These are phyloP conservation scores for Acipenser ruthenus DNA, from an alignment of 2,797 vertebrate species.

Conservation along the genomic window DNA sequence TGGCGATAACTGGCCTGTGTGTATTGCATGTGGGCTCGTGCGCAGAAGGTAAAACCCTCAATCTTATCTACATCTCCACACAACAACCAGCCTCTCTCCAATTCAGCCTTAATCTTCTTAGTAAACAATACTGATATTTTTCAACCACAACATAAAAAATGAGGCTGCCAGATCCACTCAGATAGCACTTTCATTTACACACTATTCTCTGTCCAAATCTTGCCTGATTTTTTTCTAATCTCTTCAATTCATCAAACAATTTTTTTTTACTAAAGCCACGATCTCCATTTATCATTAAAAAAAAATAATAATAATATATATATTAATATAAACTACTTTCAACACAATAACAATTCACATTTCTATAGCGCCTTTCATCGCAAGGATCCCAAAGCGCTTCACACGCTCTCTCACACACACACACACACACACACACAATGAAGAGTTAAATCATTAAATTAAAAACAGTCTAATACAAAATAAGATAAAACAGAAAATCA, in stretches of 20 bases:
- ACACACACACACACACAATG: too few species aligned
- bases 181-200: slow-evolving; percentile 83
- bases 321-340: too few species aligned
- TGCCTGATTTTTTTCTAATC: slow-evolving; percentile 69
- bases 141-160: slow-evolving; percentile 70
- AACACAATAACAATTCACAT: too few species aligned
- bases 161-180: slow-evolving; percentile 66
- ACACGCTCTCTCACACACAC: too few species aligned
- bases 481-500: too few species aligned
- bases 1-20: slow-evolving; percentile 75
- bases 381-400: too few species aligned
- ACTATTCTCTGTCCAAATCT: slow-evolving; percentile 72
- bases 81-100: slow-evolving; percentile 96
- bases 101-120: slow-evolving; percentile 96
- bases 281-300: neutral
- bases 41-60: slow-evolving; percentile 72
- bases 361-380: too few species aligned
- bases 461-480: too few species aligned
- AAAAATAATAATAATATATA: too few species aligned
- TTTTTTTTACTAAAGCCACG: slow-evolving; percentile 59
- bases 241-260: slow-evolving; percentile 70
- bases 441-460: too few species aligned
- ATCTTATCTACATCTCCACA: slow-evolving; percentile 97
- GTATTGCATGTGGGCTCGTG: slow-evolving; percentile 59
- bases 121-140: slow-evolving; percentile 99